These are phyloP conservation scores for Montipora sp. DNA, from an alignment of 64 coral and sea anemone genomes.

Conservation along the genomic window DNA sequence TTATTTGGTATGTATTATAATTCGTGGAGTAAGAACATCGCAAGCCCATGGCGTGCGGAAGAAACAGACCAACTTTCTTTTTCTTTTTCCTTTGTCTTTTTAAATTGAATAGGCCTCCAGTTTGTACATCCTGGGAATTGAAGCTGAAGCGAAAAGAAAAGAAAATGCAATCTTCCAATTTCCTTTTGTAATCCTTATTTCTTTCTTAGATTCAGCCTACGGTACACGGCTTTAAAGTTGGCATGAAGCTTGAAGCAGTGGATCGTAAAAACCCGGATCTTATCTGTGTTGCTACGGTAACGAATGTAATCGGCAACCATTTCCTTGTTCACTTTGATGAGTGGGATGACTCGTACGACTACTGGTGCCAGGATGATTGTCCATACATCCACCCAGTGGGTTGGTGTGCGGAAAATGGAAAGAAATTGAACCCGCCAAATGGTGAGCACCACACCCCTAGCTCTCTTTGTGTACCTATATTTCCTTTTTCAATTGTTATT, in stretches of 20 bases:
- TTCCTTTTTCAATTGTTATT: no score
- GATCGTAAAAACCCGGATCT: slow-evolving; percentile 99
- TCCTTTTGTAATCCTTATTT: background rate
- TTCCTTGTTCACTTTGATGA: slow-evolving; percentile 99
- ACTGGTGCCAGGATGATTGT: slow-evolving; percentile 98
- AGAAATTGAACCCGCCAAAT: slow-evolving; percentile 91
- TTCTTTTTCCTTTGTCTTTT: no score
- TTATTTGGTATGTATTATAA: background rate
- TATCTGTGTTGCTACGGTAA: slow-evolving; percentile 98
- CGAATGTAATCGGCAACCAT: slow-evolving; percentile 98
- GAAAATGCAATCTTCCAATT: background rate
- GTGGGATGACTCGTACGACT: slow-evolving; percentile 99
- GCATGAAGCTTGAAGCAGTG: slow-evolving; percentile 98
- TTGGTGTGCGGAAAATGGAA: slow-evolving; percentile 88
- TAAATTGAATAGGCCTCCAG: no score
- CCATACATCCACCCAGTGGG: slow-evolving; percentile 96
- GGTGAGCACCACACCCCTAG: slow-evolving; percentile 20
- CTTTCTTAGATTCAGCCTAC: slow-evolving; percentile 64
- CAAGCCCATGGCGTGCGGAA: no score
- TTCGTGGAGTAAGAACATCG: background rate
- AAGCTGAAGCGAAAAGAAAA: no score
- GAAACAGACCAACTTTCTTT: no score
- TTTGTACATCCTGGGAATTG: no score
- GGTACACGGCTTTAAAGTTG: slow-evolving; percentile 83
- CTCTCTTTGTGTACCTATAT: background rate